phyloP scores from a whole-genome alignment of 2,797 vertebrate genomes.

The Phalloptychus januarius region DNA sequence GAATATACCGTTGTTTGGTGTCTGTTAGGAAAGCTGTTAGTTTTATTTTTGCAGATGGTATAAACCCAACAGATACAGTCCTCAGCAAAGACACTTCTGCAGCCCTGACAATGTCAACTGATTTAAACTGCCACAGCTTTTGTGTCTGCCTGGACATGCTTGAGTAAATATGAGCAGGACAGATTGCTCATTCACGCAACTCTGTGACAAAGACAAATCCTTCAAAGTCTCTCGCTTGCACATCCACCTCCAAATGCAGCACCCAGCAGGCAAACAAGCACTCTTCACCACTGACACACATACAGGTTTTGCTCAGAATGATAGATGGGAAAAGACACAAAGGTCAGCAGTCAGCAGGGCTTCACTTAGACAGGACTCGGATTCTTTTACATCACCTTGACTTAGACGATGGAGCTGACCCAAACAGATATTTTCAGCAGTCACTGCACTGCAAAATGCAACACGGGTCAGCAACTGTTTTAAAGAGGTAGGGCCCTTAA shows the following conservation, averaged over 20 bases:
- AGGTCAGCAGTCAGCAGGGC: slow-evolving; percentile 77
- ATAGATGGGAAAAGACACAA: slow-evolving; percentile 77
- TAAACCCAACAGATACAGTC: slow-evolving; percentile 60
- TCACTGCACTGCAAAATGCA: slow-evolving; percentile 46
- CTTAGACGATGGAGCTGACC: slow-evolving; percentile 71
- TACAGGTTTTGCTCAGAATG: slow-evolving; percentile 34
- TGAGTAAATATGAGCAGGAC: slow-evolving; percentile 72
- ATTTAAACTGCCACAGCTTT: slow-evolving; percentile 72
- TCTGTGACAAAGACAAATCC: slow-evolving; percentile 66
- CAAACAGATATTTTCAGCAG: slow-evolving; percentile 58
- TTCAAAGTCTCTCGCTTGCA: slow-evolving; percentile 60
- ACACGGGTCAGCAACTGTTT: slow-evolving; percentile 64
- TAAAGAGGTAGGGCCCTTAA: slow-evolving; percentile 44
- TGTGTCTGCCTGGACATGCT: slow-evolving; percentile 70
- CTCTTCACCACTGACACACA: slow-evolving; percentile 28
- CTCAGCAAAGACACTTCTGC: slow-evolving; percentile 61
- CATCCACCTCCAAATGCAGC: slow-evolving; percentile 50
- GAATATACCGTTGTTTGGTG: background rate
- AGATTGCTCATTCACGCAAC: slow-evolving; percentile 72
- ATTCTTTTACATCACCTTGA: slow-evolving; percentile 79
- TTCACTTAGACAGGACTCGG: slow-evolving; percentile 74
- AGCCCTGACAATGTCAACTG: slow-evolving; percentile 74
- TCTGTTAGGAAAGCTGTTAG: slow-evolving; percentile 23
- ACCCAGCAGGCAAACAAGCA: slow-evolving; percentile 52
- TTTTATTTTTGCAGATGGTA: slow-evolving; percentile 46